Conservation (phyloP, 2,888 invertebrate species). For the Sesia bembeciformis region DNA sequence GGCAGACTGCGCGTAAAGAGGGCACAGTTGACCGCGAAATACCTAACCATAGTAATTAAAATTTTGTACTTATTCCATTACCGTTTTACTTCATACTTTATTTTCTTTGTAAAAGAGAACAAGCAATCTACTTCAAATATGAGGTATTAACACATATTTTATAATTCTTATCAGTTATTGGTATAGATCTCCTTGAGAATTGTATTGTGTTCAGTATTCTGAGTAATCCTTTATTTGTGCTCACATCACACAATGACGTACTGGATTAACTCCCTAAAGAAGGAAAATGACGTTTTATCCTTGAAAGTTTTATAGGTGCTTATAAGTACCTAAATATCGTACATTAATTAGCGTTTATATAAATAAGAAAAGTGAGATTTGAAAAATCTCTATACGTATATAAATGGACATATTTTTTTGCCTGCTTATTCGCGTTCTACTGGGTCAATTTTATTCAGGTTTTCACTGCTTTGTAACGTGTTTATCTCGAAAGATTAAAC, state of each 20-base stretch:
- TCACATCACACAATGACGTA: not conserved
- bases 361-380: too few relatives aligned
- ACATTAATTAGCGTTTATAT: too few relatives aligned
- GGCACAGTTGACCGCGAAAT: constrained; percentile 10
- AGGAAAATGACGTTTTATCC: constrained; percentile 5
- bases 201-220: not conserved
- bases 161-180: not conserved
- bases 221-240: not conserved
- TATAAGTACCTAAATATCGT: too few relatives aligned
- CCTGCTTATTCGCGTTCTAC: too few relatives aligned
- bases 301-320: not conserved
- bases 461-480: too few relatives aligned
- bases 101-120: not conserved
- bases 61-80: not conserved
- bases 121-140: not conserved
- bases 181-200: not conserved
- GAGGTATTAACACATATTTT: not conserved
- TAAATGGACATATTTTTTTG: too few relatives aligned
- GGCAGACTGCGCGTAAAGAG: constrained; percentile 42
- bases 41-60: not conserved
- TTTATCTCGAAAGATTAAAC: too few relatives aligned
- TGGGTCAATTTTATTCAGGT: too few relatives aligned
- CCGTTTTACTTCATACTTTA: not conserved
- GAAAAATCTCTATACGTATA: too few relatives aligned
- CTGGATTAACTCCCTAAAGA: not conserved